Base-by-base conservation (phyloP, 2,888 invertebrate species). In the Cyrtodaria siliqua region DNA sequence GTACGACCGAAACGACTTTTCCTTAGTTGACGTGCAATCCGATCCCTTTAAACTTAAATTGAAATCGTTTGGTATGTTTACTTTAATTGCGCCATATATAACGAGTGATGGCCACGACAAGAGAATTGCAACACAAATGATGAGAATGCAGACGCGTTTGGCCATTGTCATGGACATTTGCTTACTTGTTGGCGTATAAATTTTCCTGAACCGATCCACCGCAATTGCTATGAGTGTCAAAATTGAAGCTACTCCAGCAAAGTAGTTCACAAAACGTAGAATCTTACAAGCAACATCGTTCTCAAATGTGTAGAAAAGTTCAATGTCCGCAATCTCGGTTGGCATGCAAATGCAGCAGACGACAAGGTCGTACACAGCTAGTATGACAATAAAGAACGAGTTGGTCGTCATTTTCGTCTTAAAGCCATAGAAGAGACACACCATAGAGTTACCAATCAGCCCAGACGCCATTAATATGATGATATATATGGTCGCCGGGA, bases 101-200 rank as follows among this genome's bases (percentile, higher is more conserved):
- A 55, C n/a, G 33, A 55, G 24, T 8, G 55, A 27, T 14, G 55
- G 55, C 55, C 55, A 55, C 33, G 27, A 26, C 8, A 55, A 24
- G 6, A 18, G 2, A 9, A 12, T 20, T 27, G 55, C n/a, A 2
- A 33, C 4, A 3, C 26, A 24, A 12, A 24, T n/a, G 16, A 27
- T 55, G 16, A 55, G 3, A 9, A 55, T 29, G 29, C 29, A 16
- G 18, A 9, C 20, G 29, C 9, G 6, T 9, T 33, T 27, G 4
- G 55, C 55, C 2, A 16, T 9, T 27, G 16, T 14, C 2, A 29
- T 29, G 4, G 8, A n/a, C 29, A 55, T 27, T 16, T 55, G 55
- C 14, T 4, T 29, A 52, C 23, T 16, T 12, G 52, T 23, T 14
- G 14, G 24, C 14, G 6, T 20, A 23, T 23, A 52, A 23, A 52